These are phyloP conservation scores for Zaprionus gabonicus DNA, from an alignment of 1,140 invertebrate species.

Conservation along the genomic window DNA sequence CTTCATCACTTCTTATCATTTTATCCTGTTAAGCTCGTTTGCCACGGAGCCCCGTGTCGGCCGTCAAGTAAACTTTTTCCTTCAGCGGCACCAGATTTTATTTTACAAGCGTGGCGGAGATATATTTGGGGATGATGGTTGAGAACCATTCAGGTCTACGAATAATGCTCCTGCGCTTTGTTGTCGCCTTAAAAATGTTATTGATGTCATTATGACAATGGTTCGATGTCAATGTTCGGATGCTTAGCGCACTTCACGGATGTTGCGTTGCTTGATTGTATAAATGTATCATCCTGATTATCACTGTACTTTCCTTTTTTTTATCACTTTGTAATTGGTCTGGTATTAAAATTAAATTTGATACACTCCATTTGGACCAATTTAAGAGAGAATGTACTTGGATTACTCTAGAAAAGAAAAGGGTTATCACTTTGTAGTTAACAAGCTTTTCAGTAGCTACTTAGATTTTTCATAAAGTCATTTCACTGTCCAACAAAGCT, in stretches of 20 bases:
- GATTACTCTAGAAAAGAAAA: neutral
- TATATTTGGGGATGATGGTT: conserved; percentile 18
- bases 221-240: conserved; percentile 46
- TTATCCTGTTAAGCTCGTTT: conserved; percentile 50
- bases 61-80: conserved; percentile 33
- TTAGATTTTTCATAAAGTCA: conserved; percentile 35
- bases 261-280: conserved; percentile 69
- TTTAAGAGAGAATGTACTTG: conserved; percentile 10
- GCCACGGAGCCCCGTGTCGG: conserved; percentile 11
- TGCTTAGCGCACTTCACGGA: conserved; percentile 41
- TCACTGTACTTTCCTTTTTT: conserved; percentile 24
- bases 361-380: conserved; percentile 66
- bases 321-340: conserved; percentile 58
- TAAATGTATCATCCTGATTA: conserved; percentile 60
- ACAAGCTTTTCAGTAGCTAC: neutral
- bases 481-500: conserved; percentile 19
- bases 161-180: conserved; percentile 39
- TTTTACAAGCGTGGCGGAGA: conserved; percentile 34
- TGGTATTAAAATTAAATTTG: conserved; percentile 63
- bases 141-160: conserved; percentile 22
- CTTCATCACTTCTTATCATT: conserved; percentile 40
- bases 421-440: neutral
- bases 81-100: conserved; percentile 31
- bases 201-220: conserved; percentile 77
- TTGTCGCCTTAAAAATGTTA: conserved; percentile 74